Evolutionary conservation across 2,888 invertebrate genomes (phyloP), one percentile per base, ranked within the genome.

Genomic region (Agelastica alni): DNA sequence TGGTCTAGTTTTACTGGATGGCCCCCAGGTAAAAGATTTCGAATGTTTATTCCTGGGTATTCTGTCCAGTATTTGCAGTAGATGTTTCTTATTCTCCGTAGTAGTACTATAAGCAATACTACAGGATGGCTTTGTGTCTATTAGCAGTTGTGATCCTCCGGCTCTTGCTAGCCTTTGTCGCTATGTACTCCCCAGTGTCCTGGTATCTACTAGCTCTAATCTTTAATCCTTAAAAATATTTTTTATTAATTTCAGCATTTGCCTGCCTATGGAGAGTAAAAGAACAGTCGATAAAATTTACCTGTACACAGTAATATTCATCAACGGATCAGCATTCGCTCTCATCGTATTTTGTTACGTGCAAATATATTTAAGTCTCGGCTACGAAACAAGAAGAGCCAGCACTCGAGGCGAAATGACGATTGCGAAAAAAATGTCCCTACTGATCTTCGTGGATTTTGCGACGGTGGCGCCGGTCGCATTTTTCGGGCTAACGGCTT

Each of bases 371-470:
- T 80, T 88, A 54, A 90, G 91, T 41, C 78, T 93, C 56, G 68
- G 88, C 0, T 83, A 86, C 26, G 87, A 87, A 59, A 86, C 87
- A 0, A 81, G 88, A 16, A 80, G 78, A 48, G 5, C 79, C 10
- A 70, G 70, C 51, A 75, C 76, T 17, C 77, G 85, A 69, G 78
- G 89, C 64, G 85, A 88, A 79, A 78, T 86, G 75, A 84, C 88
- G 0, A 87, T 93, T 14, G 93, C 93, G 20, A 92, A 92, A 72
- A 88, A 93, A 71, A 94, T 95, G 92, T 90, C 92, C 0, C 77
- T 95, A n/a, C 79, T 96, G 28, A 88, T 83, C 3, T 90, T 91
- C 62, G 92, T 93, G 0, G 89, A 95, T 75, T 86, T 93, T 67
- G 84, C 87, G 0, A 91, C 90, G 66, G 55, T 58, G 6, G 90